These are phyloP conservation scores for Melanargia galathea DNA, from an alignment of 2,888 invertebrate genomes.

Conservation along the genomic window DNA sequence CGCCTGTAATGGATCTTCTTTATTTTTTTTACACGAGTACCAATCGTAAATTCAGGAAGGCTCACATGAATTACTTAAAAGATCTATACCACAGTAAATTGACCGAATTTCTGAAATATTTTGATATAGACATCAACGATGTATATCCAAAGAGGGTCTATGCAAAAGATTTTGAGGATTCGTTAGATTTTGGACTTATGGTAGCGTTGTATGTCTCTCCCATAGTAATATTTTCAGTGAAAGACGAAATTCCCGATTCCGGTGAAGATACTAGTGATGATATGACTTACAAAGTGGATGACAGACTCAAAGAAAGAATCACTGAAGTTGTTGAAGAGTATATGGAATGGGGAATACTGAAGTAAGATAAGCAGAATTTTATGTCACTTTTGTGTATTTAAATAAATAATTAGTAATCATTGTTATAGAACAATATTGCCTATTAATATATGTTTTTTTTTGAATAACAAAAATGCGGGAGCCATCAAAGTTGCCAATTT, in stretches of 20 bases:
- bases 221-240: conserved; percentile 37
- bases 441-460: too few relatives aligned
- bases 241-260: conserved; percentile 41
- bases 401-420: too few relatives aligned
- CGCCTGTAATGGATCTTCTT: conserved; percentile 46
- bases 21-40: conserved; percentile 45
- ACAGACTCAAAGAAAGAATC: conserved; percentile 39
- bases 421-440: too few relatives aligned
- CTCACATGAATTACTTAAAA: conserved; percentile 48
- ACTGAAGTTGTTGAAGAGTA: conserved; percentile 49
- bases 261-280: conserved; percentile 32
- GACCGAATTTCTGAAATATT: conserved; percentile 46
- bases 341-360: conserved; percentile 47
- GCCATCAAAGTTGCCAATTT: neutral
- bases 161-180: conserved; percentile 40
- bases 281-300: conserved; percentile 36
- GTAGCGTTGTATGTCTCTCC: conserved; percentile 36
- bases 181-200: conserved; percentile 41
- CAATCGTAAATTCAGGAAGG: conserved; percentile 46
- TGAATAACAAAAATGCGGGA: too few relatives aligned
- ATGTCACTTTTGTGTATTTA: too few relatives aligned
- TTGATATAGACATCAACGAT: conserved; percentile 46
- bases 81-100: conserved; percentile 49
- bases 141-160: conserved; percentile 42
- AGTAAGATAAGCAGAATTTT: too few relatives aligned